These are phyloP conservation scores for Dysidea cf. avara DNA, from an alignment of 37 sponge, comb jelly and placozoan species.

Conservation along the genomic window DNA sequence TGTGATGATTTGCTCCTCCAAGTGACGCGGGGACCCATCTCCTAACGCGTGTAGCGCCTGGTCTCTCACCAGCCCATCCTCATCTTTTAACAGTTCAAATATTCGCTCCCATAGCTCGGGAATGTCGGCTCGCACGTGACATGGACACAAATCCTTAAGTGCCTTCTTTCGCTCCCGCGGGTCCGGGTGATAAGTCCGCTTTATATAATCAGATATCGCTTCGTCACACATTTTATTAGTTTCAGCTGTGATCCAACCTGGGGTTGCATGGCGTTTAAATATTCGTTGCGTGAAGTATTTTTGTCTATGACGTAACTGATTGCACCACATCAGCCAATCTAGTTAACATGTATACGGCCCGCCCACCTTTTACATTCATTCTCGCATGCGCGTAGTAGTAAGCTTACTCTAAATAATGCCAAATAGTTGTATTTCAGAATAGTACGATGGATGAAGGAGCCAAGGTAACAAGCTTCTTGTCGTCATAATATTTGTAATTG, in stretches of 20 bases:
- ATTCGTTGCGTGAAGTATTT: too few species aligned
- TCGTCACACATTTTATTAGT: constrained; percentile 60
- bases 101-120: constrained; percentile 73
- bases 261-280: not conserved
- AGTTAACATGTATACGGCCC: too few species aligned
- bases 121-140: constrained; percentile 66
- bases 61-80: constrained; percentile 62
- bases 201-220: constrained; percentile 36
- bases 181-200: constrained; percentile 58
- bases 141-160: constrained; percentile 71
- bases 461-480: too few species aligned
- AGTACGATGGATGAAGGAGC: too few species aligned
- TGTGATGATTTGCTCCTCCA: constrained; percentile 58
- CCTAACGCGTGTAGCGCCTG: constrained; percentile 77
- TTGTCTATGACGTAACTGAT: too few species aligned
- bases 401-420: too few species aligned
- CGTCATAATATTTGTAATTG: too few species aligned
- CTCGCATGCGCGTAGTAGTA: too few species aligned
- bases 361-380: too few species aligned
- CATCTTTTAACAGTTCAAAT: constrained; percentile 56
- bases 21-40: constrained; percentile 63
- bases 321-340: too few species aligned
- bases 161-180: constrained; percentile 56
- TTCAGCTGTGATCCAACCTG: not conserved
- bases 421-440: too few species aligned